Percentiles rank a stretch among this genome's conserved stretches.
Conservation (phyloP, 2,113 vertebrate species). For the Patagioenas fasciata region DNA sequence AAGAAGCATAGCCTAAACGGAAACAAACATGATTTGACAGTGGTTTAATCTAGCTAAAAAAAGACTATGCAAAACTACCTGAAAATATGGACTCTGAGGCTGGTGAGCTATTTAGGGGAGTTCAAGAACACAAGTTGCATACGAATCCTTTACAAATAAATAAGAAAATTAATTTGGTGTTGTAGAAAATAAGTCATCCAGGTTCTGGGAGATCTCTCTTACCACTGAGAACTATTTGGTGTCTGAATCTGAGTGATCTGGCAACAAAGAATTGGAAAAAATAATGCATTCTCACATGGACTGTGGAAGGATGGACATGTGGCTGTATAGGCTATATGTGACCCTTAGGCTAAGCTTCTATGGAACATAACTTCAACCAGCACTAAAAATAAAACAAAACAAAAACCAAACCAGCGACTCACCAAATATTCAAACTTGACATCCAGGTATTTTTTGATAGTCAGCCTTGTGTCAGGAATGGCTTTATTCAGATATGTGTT, state of each 20-base stretch:
- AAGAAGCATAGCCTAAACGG: neutral
- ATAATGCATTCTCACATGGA: neutral
- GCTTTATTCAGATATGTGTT: constrained; percentile 97
- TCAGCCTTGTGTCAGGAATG: constrained; percentile 96
- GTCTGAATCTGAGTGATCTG: neutral
- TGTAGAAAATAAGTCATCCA: neutral
- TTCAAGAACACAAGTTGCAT: neutral
- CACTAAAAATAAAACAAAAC: neutral
- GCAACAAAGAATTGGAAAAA: neutral
- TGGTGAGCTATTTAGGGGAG: neutral
- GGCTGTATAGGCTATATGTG: neutral
- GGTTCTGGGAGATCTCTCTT: neutral
- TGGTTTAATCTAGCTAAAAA: neutral
- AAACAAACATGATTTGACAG: neutral
- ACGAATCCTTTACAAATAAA: neutral
- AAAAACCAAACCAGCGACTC: constrained; percentile 4
- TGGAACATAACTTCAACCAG: neutral
- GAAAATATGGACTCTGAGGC: neutral
- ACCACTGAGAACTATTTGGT: neutral
- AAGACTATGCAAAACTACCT: neutral
- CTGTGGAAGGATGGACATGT: neutral
- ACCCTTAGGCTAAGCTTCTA: neutral
- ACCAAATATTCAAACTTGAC: constrained; percentile 99
- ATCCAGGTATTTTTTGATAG: constrained; percentile 98
- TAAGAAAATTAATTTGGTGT: neutral